Conservation (phyloP, 2,888 invertebrate genomes). For the Andrena flavipes region DNA sequence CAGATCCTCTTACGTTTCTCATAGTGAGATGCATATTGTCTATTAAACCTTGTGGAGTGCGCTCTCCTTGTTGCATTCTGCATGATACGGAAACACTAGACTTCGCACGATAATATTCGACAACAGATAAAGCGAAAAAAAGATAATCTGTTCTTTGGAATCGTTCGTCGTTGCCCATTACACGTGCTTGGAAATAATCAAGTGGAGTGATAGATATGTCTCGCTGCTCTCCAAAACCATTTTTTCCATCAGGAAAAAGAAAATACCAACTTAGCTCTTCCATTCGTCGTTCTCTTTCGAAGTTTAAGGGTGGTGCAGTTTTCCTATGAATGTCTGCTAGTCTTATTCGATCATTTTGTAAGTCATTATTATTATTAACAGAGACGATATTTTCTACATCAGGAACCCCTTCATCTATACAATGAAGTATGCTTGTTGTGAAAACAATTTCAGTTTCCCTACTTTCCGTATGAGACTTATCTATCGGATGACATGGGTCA, state of each 20-base stretch:
- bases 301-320: neutral
- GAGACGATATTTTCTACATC: neutral
- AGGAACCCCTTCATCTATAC: neutral
- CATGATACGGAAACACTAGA: neutral
- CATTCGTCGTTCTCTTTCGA: neutral
- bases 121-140: neutral
- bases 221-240: neutral
- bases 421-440: no score
- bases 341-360: neutral
- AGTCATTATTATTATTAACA: neutral
- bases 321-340: neutral
- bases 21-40: constrained; percentile 6
- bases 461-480: no score
- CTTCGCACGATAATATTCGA: neutral
- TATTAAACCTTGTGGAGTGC: neutral
- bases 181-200: neutral
- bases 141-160: neutral
- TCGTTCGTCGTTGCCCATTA: neutral
- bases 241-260: neutral
- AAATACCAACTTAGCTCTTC: neutral
- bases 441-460: no score
- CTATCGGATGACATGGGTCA: no score
- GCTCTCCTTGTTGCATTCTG: neutral
- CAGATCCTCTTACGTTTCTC: constrained; percentile 13
- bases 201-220: neutral